Percentiles rank a stretch among this genome's conserved stretches.
Evolutionary conservation across 2,888 invertebrate species (phyloP).

Genomic region (Octodonta nipae): DNA sequence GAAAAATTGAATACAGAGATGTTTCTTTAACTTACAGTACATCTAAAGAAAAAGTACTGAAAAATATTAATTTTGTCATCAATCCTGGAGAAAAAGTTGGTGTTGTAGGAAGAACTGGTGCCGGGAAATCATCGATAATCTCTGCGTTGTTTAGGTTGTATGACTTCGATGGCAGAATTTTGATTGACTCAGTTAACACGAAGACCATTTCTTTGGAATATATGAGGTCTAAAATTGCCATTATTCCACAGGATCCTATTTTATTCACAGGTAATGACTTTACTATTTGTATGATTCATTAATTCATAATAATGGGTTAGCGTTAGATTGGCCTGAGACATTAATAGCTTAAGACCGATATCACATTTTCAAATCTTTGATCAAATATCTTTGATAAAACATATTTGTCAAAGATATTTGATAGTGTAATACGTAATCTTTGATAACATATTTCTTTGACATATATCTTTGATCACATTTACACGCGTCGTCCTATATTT

Average conservation of each 20-base stretch:
- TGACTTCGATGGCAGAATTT: constrained; percentile 60
- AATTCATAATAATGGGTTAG: too few relatives aligned
- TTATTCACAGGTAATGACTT: constrained; percentile 60
- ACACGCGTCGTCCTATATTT: too few relatives aligned
- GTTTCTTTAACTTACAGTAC: constrained; percentile 59
- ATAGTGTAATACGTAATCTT: too few relatives aligned
- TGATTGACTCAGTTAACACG: constrained; percentile 66
- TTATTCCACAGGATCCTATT: constrained; percentile 78
- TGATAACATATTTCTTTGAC: too few relatives aligned
- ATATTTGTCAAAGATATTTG: too few relatives aligned
- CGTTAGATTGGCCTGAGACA: too few relatives aligned
- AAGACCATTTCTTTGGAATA: constrained; percentile 55
- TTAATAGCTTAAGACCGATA: too few relatives aligned
- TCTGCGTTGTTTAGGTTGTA: constrained; percentile 68
- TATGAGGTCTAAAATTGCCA: constrained; percentile 63
- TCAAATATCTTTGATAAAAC: too few relatives aligned
- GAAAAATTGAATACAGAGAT: constrained; percentile 51
- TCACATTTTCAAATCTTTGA: too few relatives aligned
- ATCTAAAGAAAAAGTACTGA: constrained; percentile 49
- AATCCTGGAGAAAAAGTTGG: constrained; percentile 58
- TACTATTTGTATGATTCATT: too few relatives aligned
- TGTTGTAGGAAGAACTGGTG: constrained; percentile 69
- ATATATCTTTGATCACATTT: too few relatives aligned
- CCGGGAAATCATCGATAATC: constrained; percentile 65
- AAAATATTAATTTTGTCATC: constrained; percentile 39